Evolutionary conservation across 2,888 invertebrate genomes (phyloP), one percentile per base, ranked within the genome.

Genomic region (Drosophila austrosaltans): DNA sequence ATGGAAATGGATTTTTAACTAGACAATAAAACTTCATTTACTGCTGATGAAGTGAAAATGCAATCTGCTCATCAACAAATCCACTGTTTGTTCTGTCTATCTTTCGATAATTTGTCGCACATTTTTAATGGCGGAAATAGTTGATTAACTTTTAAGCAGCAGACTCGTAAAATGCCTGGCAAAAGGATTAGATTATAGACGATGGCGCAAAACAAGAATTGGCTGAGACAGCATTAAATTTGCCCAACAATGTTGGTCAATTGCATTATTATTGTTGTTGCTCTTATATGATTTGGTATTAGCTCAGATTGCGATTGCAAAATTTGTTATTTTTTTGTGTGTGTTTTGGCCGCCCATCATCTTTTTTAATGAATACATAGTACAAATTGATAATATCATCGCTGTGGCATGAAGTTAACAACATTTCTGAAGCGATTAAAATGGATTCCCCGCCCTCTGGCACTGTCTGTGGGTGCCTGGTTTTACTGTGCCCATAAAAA

Each of bases 1-100:
- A 12, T 22, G 40, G 48, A 48, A 48, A 48, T 48, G 48, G 6
- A 4, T 58, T 58, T 5, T 25, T 22, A 40, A 40, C 39, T 58
- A 58, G 58, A 25, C 58, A 25, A 40, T 25, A 58, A 36, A 48
- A 25, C 64, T 54, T 64, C 56, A 66, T 73, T 66, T 66, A 81
- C 70, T 75, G 81, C 81, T 78, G 73, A 80, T 80, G 79, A 84
- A 81, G 82, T 84, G 73, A 71, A 84, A 80, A 84, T 78, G 84
- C 78, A 78, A 70, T 77, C 59, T 63, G 62, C 58, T 22, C 25
- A 8, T 22, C 28, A 16, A 4, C 42, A 42, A 16, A n/a, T 30
- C 30, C 4, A 5, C 62, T 10, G 2, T 10, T 25, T 4, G 12
- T 36, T 36, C 36, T 59, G 36, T 44, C 16, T 8, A 57, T 12